Evolutionary conservation across 1,140 invertebrate species (phyloP).

Genomic region (Mya arenaria): DNA sequence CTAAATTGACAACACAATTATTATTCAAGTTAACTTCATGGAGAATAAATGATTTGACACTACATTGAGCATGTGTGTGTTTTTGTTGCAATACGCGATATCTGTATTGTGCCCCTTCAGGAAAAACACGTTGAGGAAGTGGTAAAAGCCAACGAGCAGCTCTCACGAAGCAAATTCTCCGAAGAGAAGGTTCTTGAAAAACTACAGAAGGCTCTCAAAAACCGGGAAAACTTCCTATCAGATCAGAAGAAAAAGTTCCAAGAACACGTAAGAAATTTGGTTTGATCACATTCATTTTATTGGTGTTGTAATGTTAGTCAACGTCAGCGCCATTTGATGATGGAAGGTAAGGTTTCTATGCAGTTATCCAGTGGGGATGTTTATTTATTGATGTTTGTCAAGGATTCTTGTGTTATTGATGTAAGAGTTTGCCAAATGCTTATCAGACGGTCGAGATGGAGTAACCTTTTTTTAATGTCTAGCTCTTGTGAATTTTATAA

Average conservation of each 20-base stretch:
- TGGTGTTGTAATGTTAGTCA: neutral
- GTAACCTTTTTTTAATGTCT: too few species aligned
- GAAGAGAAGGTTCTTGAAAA: slow-evolving; percentile 52
- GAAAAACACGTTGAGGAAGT: slow-evolving; percentile 55
- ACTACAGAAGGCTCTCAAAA: slow-evolving; percentile 50
- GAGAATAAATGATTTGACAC: too few species aligned
- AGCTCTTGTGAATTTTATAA: too few species aligned
- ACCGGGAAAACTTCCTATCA: slow-evolving; percentile 41
- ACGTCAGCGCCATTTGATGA: neutral
- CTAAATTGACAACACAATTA: too few species aligned
- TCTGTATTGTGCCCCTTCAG: slow-evolving; percentile 34
- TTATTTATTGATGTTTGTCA: neutral
- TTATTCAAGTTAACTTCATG: too few species aligned
- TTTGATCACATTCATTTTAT: neutral
- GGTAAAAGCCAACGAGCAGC: slow-evolving; percentile 41
- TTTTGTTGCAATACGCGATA: neutral
- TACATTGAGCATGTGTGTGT: neutral
- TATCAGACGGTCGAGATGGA: too few species aligned
- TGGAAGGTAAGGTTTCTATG: neutral
- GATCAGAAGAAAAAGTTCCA: slow-evolving; percentile 24
- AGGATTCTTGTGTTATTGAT: neutral
- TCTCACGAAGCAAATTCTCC: slow-evolving; percentile 38
- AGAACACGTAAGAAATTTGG: slow-evolving; percentile 51
- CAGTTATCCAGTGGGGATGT: neutral
- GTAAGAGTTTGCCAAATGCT: neutral